A percentile compares a stretch with the other conserved stretches of the same genome.
These are phyloP conservation scores for Sebastes itinus DNA, from an alignment of 2,797 vertebrate species.

Conservation along the genomic window DNA sequence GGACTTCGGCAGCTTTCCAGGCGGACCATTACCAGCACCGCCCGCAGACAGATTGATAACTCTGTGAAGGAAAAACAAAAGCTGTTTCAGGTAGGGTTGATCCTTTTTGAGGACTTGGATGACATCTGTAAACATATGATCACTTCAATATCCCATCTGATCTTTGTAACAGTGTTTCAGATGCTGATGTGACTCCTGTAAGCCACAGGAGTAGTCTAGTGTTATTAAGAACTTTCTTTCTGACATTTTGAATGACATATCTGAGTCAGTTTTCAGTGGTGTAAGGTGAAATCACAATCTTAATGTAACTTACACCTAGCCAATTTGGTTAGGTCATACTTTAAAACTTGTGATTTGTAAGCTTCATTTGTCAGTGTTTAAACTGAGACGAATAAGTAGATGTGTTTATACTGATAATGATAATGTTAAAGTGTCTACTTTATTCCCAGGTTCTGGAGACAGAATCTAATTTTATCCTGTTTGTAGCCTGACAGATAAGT, in stretches of 20 bases:
- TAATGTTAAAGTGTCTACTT: slow-evolving; percentile 46
- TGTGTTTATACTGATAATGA: slow-evolving; percentile 15
- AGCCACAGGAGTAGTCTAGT: not conserved
- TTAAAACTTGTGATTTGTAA: not conserved
- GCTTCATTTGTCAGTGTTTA: not conserved
- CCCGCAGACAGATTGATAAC: slow-evolving; percentile 80
- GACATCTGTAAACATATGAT: not conserved
- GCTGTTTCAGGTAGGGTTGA: slow-evolving; percentile 84
- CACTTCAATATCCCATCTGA: not conserved
- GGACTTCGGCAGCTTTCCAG: slow-evolving; percentile 77
- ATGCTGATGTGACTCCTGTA: not conserved
- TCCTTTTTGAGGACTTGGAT: not conserved
- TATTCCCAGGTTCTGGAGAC: slow-evolving; percentile 62
- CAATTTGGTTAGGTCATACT: not conserved
- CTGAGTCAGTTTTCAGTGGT: not conserved
- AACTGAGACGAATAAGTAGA: not conserved
- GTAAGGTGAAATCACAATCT: not conserved
- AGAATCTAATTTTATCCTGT: slow-evolving; percentile 31
- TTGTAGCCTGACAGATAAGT: slow-evolving; percentile 69
- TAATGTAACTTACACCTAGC: not conserved
- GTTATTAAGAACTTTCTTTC: not conserved
- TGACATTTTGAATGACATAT: not conserved
- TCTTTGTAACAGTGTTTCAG: not conserved
- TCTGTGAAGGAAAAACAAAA: slow-evolving; percentile 85
- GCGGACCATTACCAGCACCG: slow-evolving; percentile 81